These are phyloP conservation scores for Pammene aurita DNA, from an alignment of 2,888 invertebrate genomes.

Conservation along the genomic window DNA sequence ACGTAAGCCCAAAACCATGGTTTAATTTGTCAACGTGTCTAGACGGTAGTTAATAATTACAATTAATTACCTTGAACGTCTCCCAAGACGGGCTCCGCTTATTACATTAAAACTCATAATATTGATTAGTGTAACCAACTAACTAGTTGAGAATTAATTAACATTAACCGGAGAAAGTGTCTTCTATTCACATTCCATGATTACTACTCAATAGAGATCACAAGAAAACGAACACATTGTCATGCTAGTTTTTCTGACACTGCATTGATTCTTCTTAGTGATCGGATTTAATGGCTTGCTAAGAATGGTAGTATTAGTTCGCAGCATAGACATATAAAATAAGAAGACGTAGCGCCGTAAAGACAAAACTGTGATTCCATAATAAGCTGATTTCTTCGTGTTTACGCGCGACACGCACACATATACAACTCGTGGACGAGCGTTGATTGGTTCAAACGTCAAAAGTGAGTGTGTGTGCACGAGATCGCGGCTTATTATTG, in stretches of 20 bases:
- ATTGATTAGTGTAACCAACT: constrained; percentile 22
- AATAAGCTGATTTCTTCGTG: too few relatives aligned
- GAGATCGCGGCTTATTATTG: too few relatives aligned
- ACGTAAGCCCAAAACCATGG: too few relatives aligned
- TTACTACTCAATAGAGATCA: constrained; percentile 29
- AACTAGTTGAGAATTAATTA: constrained; percentile 25
- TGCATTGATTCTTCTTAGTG: constrained; percentile 23
- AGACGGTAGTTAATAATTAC: neutral
- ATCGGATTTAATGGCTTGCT: constrained; percentile 4
- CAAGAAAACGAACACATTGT: constrained; percentile 31
- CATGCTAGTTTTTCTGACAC: constrained; percentile 29
- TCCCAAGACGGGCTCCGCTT: neutral
- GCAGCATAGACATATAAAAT: too few relatives aligned
- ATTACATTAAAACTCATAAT: constrained; percentile 17
- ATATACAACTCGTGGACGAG: too few relatives aligned
- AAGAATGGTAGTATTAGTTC: neutral
- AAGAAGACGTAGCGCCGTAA: too few relatives aligned
- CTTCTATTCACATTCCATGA: constrained; percentile 35
- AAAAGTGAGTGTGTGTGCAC: too few relatives aligned
- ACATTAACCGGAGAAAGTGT: constrained; percentile 30
- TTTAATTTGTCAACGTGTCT: neutral
- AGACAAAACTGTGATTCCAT: too few relatives aligned
- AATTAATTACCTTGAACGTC: constrained; percentile 17
- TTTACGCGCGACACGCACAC: too few relatives aligned
- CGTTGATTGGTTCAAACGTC: too few relatives aligned